Evolutionary conservation across 2,888 invertebrate genomes (phyloP), one percentile per base, ranked within the genome.

Genomic region (Monoplex corrugatus): DNA sequence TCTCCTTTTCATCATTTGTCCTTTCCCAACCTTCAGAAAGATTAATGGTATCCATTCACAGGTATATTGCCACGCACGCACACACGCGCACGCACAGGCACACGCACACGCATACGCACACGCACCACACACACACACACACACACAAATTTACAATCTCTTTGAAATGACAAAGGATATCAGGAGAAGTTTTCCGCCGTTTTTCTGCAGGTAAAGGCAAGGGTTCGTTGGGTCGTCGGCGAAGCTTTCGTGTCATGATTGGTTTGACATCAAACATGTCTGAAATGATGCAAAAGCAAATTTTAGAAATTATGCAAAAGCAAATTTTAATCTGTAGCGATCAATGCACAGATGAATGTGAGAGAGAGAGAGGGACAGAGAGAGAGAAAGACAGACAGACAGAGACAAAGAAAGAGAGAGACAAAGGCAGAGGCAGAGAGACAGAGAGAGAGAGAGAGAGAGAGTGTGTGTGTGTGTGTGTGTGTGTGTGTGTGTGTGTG

Each of bases 211-310:
- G 97, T 94, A 98, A 97, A 6, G 98, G 99, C 78, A 98, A 97
- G 0, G 99, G 99, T 96, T 99, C 99, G 96, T 99, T 99, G 0
- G 99, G 99, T 43, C 99, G 97, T 90, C 99, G 97, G 6, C 99
- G 97, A 44, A 99, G 96, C 96, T 99, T 99, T 44, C 99, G 97
- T 50, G 99, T 99, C 97, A 98, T 98, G n/a, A 98, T 98, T 23
- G 99, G 98, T 95, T 99, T 99, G n/a, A 96, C 95, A 89, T 96
- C 96, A 94, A 96, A 95, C 28, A 95, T 94, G 93, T 96, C 96
- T 94, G 93, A 50, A 72, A 83, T 82, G 28, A 78, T 44, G 68
- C 35, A 6, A 63, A 2, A 68, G n/a, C n/a, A 68, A n/a, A 68
- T n/a, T 28, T 68, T 68, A 28, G 6, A 28, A 68, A 10, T 23